Conservation (phyloP, 1,140 invertebrate species). For the Archivesica marissinica region DNA sequence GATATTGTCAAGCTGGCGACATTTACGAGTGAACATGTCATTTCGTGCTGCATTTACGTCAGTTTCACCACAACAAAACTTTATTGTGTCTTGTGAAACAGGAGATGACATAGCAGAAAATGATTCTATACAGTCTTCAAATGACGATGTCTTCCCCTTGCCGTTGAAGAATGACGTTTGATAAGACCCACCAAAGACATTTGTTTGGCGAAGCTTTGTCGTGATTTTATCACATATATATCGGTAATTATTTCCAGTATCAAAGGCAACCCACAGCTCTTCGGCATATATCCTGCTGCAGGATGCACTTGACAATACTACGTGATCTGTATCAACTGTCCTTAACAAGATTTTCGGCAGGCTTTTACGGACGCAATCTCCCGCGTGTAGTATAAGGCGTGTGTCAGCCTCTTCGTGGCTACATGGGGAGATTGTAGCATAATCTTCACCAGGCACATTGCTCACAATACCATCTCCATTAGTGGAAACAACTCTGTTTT, state of each 20-base stretch:
- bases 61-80: not conserved
- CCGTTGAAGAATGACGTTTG: not conserved
- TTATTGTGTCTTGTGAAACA: not conserved
- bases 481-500: no score
- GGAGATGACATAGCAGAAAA: not conserved
- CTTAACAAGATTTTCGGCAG: not conserved
- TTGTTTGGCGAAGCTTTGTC: not conserved
- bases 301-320: not conserved
- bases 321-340: slow-evolving; percentile 53
- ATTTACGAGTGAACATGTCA: slow-evolving; percentile 4
- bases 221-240: not conserved
- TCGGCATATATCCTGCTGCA: not conserved
- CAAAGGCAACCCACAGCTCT: slow-evolving; percentile 47
- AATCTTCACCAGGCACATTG: not conserved
- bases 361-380: not conserved
- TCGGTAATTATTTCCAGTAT: slow-evolving; percentile 4
- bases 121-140: slow-evolving; percentile 12
- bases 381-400: no score
- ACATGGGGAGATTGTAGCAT: no score
- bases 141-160: not conserved
- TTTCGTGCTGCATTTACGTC: not conserved
- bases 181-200: not conserved
- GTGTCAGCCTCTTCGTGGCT: no score
- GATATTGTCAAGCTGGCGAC: slow-evolving; percentile 15
- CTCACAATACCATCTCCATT: not conserved